Conservation (phyloP, 2,888 invertebrate species). For the Agrilus cyanescens region DNA sequence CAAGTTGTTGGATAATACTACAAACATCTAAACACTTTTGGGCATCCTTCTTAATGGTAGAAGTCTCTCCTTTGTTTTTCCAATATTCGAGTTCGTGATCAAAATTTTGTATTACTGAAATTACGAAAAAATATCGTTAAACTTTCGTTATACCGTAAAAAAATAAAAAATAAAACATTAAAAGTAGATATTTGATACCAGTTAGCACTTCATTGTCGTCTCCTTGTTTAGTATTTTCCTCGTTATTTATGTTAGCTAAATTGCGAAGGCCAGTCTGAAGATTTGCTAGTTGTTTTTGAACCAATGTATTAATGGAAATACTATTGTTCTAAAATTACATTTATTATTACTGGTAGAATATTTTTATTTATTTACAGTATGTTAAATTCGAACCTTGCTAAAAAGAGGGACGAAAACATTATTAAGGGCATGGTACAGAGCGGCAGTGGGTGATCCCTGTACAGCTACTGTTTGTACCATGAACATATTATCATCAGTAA, state of each 20-base stretch:
- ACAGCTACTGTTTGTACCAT: slow-evolving; percentile 48
- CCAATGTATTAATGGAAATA: slow-evolving; percentile 19
- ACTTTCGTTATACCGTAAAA: neutral
- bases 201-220: slow-evolving; percentile 31
- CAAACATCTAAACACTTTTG: slow-evolving; percentile 47
- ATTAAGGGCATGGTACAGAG: slow-evolving; percentile 49
- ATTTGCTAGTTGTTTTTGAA: slow-evolving; percentile 28
- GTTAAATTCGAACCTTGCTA: slow-evolving; percentile 19
- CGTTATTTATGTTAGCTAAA: slow-evolving; percentile 21
- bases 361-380: neutral
- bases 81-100: slow-evolving; percentile 64
- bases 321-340: slow-evolving; percentile 17
- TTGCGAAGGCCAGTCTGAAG: slow-evolving; percentile 31
- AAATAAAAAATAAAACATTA: neutral
- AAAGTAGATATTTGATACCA: slow-evolving; percentile 17
- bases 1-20: slow-evolving; percentile 47
- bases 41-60: slow-evolving; percentile 42
- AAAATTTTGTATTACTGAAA: slow-evolving; percentile 51
- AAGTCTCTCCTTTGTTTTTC: slow-evolving; percentile 43
- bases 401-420: slow-evolving; percentile 43
- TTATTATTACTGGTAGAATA: slow-evolving; percentile 8
- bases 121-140: neutral
- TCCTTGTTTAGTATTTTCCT: slow-evolving; percentile 26
- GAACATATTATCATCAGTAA: slow-evolving; percentile 47
- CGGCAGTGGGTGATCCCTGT: slow-evolving; percentile 44